These are phyloP conservation scores for Apocrypta bakeri DNA, from an alignment of 1,140 invertebrate genomes.

Conservation along the genomic window DNA sequence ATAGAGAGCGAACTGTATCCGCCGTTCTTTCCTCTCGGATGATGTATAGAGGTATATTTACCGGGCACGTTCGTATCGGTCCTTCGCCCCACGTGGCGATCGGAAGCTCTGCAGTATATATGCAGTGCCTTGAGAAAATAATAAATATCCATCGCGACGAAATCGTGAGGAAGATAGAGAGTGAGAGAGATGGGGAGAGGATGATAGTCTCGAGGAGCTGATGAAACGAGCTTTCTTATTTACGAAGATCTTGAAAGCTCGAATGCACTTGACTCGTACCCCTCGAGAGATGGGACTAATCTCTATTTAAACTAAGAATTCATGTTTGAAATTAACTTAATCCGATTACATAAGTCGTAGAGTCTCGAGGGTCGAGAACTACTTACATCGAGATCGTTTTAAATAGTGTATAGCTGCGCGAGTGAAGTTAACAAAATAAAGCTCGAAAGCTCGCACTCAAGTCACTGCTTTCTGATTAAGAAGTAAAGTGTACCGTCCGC, in stretches of 20 bases:
- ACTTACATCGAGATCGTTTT: background rate
- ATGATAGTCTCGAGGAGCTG: background rate
- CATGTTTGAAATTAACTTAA: background rate
- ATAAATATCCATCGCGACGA: constrained; percentile 46
- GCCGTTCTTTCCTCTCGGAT: background rate
- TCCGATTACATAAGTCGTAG: background rate
- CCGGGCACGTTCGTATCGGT: constrained; percentile 42
- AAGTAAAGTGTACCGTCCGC: constrained; percentile 7
- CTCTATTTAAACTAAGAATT: background rate
- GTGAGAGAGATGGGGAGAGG: background rate
- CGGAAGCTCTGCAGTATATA: too few relatives aligned
- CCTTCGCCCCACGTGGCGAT: background rate
- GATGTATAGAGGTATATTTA: constrained; percentile 32
- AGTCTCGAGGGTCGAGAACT: background rate
- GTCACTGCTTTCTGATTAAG: constrained; percentile 19
- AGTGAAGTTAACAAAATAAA: background rate
- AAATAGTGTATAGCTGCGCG: background rate
- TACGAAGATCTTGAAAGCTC: background rate
- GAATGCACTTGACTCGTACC: background rate
- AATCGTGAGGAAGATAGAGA: background rate
- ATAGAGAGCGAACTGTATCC: background rate
- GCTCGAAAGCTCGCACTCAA: background rate
- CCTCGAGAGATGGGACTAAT: background rate
- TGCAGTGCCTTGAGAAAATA: constrained; percentile 15
- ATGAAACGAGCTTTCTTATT: background rate